A percentile compares a stretch with the other conserved stretches of the same genome.
phyloP scores from a whole-genome alignment of 2,797 vertebrate species.

The Takifugu ocellatus region DNA sequence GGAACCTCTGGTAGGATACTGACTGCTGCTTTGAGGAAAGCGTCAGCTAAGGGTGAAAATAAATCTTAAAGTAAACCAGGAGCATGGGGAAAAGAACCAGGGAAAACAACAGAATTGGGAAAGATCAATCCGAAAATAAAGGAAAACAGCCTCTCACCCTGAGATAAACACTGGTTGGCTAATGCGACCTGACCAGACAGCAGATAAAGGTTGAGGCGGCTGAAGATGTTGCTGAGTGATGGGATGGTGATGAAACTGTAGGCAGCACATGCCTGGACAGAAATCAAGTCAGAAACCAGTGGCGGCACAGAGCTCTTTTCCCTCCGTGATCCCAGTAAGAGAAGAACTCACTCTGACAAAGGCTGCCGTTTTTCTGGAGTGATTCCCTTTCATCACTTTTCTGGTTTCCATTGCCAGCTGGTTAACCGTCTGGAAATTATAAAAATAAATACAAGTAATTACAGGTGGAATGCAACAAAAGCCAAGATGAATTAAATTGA shows the following conservation, averaged over 20 bases:
- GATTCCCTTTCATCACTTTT: conserved; percentile 91
- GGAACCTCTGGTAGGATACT: conserved; percentile 90
- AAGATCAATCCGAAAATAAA: not conserved
- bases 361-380: conserved; percentile 93
- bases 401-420: conserved; percentile 94
- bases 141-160: conserved; percentile 79
- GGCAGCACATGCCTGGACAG: conserved; percentile 89
- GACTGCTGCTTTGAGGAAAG: conserved; percentile 93
- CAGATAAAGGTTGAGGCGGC: conserved; percentile 89
- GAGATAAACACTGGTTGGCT: conserved; percentile 97
- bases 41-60: conserved; percentile 80
- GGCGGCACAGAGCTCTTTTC: not conserved
- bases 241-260: conserved; percentile 99
- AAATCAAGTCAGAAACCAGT: not conserved
- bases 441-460: not conserved
- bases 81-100: not conserved
- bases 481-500: not conserved
- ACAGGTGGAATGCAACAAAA: no score
- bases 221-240: conserved; percentile 90
- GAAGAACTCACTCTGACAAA: conserved; percentile 88
- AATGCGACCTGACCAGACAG: conserved; percentile 93
- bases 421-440: conserved; percentile 86
- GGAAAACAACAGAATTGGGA: not conserved
- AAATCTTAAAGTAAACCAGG: not conserved
- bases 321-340: not conserved